phyloP scores from a whole-genome alignment of 2,888 invertebrate species.

The Apotomis betuletana region DNA sequence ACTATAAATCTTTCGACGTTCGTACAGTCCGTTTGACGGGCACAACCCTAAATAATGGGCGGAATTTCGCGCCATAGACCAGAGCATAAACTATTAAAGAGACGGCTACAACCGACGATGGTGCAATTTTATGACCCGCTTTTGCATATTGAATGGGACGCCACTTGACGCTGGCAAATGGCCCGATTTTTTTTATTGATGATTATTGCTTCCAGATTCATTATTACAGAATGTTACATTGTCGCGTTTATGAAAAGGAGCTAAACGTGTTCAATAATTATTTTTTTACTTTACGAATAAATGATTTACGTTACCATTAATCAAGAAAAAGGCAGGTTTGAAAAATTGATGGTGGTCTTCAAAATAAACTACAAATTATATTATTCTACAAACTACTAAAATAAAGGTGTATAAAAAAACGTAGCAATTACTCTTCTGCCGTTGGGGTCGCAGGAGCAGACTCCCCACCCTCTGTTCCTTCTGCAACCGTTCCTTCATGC shows the following conservation, averaged over 20 bases:
- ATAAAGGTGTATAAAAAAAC: background rate
- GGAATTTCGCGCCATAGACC: conserved; percentile 70
- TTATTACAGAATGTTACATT: background rate
- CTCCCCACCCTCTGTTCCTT: conserved; percentile 9
- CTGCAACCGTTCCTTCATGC: conserved; percentile 17
- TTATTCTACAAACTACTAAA: background rate
- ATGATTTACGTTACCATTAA: too few species aligned
- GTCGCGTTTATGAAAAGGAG: too few species aligned
- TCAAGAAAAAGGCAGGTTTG: too few species aligned
- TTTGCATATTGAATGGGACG: conserved; percentile 61
- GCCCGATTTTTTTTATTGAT: conserved; percentile 50
- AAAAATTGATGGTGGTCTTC: too few species aligned
- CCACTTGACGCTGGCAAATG: conserved; percentile 54
- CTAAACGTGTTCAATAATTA: too few species aligned
- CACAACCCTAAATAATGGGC: conserved; percentile 68
- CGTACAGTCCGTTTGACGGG: conserved; percentile 64
- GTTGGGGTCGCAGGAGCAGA: conserved; percentile 25
- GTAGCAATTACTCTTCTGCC: conserved; percentile 9
- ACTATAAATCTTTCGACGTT: conserved; percentile 63
- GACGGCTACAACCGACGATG: conserved; percentile 57
- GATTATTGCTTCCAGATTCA: conserved; percentile 41
- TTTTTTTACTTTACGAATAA: too few species aligned
- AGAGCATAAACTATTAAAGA: conserved; percentile 69
- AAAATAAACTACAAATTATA: too few species aligned
- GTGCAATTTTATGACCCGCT: conserved; percentile 63